Conservation (phyloP, 2,888 invertebrate genomes). For the Lumbricus terrestris region DNA sequence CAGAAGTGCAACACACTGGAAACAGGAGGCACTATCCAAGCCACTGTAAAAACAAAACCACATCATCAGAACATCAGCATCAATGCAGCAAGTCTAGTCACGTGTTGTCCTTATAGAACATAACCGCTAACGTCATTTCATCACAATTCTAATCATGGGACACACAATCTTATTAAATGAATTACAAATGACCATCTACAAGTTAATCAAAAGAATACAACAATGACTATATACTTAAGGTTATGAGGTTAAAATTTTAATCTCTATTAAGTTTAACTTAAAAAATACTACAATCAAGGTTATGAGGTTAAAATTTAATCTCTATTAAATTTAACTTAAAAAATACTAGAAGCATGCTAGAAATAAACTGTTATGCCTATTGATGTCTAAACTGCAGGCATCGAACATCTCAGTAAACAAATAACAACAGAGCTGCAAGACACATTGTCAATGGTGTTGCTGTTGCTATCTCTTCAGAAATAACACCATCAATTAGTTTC, state of each 20-base stretch:
- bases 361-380: too few species aligned
- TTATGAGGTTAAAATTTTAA: neutral
- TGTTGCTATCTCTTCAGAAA: neutral
- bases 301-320: too few species aligned
- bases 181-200: neutral
- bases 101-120: neutral
- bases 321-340: too few species aligned
- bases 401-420: too few species aligned
- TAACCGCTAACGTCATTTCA: neutral
- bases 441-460: neutral
- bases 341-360: too few species aligned
- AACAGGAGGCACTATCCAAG: slow-evolving; percentile 82
- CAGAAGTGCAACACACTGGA: slow-evolving; percentile 77
- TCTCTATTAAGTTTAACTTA: too few species aligned
- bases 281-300: too few species aligned
- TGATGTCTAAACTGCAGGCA: too few species aligned
- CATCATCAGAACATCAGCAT: neutral
- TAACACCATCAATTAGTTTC: neutral
- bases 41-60: slow-evolving; percentile 66
- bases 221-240: neutral
- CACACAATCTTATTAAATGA: neutral
- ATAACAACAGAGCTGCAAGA: too few species aligned
- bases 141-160: too few species aligned
- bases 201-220: neutral
- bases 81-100: neutral